These are phyloP conservation scores for Steromphala cineraria DNA, from an alignment of 2,888 invertebrate genomes.

Conservation along the genomic window DNA sequence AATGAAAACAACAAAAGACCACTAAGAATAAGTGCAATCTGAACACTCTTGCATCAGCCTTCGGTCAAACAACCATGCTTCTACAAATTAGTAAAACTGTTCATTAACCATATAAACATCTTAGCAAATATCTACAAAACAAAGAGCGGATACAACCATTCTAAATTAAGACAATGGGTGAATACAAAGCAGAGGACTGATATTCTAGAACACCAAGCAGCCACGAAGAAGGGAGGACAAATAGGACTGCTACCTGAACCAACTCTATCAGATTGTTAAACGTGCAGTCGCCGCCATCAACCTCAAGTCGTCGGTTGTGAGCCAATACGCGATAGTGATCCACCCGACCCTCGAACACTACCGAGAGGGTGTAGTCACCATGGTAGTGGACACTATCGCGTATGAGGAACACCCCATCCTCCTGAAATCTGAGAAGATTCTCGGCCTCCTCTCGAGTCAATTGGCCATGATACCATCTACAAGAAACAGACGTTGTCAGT, in stretches of 20 bases:
- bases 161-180: too few relatives aligned
- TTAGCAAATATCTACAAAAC: too few relatives aligned
- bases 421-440: conserved; percentile 84
- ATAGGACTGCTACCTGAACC: conserved; percentile 82
- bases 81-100: too few relatives aligned
- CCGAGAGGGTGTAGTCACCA: conserved; percentile 98
- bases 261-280: conserved; percentile 96
- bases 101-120: too few relatives aligned
- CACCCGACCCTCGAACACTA: conserved; percentile 87
- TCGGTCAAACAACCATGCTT: too few relatives aligned
- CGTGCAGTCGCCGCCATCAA: conserved; percentile 91
- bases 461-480: conserved; percentile 98
- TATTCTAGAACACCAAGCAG: too few relatives aligned
- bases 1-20: too few relatives aligned
- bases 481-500: not conserved
- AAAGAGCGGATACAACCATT: too few relatives aligned
- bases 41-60: too few relatives aligned
- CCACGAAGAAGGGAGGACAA: too few relatives aligned
- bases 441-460: conserved; percentile 96
- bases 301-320: conserved; percentile 90
- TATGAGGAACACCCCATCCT: conserved; percentile 92
- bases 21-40: too few relatives aligned
- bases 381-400: conserved; percentile 97
- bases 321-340: conserved; percentile 95
- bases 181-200: too few relatives aligned